Base-by-base conservation (phyloP, 2,797 vertebrate genomes). In the Xerus rutilus region DNA sequence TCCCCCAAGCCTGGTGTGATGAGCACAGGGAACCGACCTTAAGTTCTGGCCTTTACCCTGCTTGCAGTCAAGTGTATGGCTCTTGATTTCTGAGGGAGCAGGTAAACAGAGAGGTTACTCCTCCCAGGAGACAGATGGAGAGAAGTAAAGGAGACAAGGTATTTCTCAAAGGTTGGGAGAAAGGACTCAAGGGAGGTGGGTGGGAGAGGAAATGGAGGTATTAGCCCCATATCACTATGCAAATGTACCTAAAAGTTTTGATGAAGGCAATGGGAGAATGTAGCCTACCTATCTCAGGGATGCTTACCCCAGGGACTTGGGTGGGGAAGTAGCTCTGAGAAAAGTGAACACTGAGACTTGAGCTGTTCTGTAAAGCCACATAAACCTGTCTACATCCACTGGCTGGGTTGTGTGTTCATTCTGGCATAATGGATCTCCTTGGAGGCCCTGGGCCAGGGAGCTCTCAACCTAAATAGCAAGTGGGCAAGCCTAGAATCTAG, bases 361-460 rank as follows among this genome's bases (percentile, higher is more conserved):
- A 95, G 89, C 52, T 92, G 28, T 89, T 95, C 25, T 89, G 67
- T 96, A 96, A 93, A 96, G 59, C 83, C 83, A 65, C 86, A 87
- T 79, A 93, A 96, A 95, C 30, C 93, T 94, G 89, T 93, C 91
- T 91, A 87, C 77, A 93, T 57, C 62, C 73, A 94, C 76, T 65
- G 67, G 54, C 79, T 81, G 95, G 92, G 94, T 95, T 93, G 72
- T 45, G 47, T 94, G n/a, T 94, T 97, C 96, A 95, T 95, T 97
- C 78, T 95, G 85, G 90, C 83, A 70, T n/a, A 89, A 78, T 73
- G 78, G 47, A 94, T 95, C 79, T 94, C 78, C 85, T 89, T 45
- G 35, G 77, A 90, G 76, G 45, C 30, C 43, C 69, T 96, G 69
- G 45, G 45, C 62, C 62, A 93, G 43, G 5, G 49, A 93, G 64